A percentile compares a stretch with the other conserved stretches of the same genome.
Conservation (phyloP, 2,888 invertebrate species). For the Girardia tigrina region DNA sequence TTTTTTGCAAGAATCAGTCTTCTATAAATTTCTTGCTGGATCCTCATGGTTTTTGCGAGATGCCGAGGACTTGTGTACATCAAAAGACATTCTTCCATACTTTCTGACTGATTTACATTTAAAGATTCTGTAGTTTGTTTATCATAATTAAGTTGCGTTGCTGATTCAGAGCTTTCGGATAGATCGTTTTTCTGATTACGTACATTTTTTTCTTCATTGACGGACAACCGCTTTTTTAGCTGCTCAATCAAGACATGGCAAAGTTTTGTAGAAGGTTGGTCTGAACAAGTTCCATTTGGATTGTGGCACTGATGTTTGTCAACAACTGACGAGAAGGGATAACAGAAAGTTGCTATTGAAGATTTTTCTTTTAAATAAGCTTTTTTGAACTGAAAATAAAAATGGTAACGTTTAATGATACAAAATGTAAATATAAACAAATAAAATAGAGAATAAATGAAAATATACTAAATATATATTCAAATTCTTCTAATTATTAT, state of each 20-base stretch:
- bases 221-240: neutral
- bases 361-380: neutral
- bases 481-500: too few relatives aligned
- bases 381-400: neutral
- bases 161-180: neutral
- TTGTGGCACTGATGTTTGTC: neutral
- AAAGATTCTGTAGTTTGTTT: neutral
- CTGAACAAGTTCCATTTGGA: neutral
- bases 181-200: neutral
- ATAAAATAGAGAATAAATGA: too few relatives aligned
- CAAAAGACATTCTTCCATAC: slow-evolving; percentile 11
- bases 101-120: neutral
- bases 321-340: neutral
- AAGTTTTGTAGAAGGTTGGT: neutral
- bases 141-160: neutral
- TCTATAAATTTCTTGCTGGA: slow-evolving; percentile 19
- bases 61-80: slow-evolving; percentile 10
- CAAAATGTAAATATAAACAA: too few relatives aligned
- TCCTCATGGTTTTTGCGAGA: neutral
- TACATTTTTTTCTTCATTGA: neutral
- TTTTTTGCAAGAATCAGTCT: neutral
- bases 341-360: neutral
- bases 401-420: too few relatives aligned
- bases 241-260: neutral
- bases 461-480: too few relatives aligned